phyloP scores from a whole-genome alignment of 2,113 vertebrate species.

The Pluvialis apricaria region DNA sequence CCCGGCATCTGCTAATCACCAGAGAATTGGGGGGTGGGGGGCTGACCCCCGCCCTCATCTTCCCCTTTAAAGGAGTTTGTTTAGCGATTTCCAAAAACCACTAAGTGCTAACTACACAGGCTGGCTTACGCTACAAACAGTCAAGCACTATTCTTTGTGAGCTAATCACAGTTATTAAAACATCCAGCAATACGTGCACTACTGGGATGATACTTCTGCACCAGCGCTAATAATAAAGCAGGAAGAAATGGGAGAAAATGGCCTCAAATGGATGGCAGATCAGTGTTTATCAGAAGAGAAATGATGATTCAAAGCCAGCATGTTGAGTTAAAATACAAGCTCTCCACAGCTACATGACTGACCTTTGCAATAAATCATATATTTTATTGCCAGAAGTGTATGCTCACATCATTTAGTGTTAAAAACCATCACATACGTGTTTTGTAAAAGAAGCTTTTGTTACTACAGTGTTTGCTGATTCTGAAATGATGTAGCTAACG shows the following conservation, averaged over 20 bases:
- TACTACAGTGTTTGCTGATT: slow-evolving; percentile 46
- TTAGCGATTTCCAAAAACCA: neutral
- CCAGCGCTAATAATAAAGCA: slow-evolving; percentile 60
- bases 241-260: slow-evolving; percentile 56
- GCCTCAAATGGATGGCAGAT: slow-evolving; percentile 61
- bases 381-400: slow-evolving; percentile 68
- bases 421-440: slow-evolving; percentile 48
- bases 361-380: slow-evolving; percentile 74
- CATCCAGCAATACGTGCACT: neutral
- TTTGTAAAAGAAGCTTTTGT: slow-evolving; percentile 45
- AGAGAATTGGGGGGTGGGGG: neutral
- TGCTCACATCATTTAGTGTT: slow-evolving; percentile 55
- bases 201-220: slow-evolving; percentile 15
- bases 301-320: slow-evolving; percentile 66
- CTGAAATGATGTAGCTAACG: slow-evolving; percentile 35
- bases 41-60: neutral
- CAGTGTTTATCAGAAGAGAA: slow-evolving; percentile 65
- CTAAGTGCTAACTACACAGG: neutral
- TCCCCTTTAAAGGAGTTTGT: neutral
- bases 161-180: slow-evolving; percentile 51
- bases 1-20: neutral
- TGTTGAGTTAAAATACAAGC: slow-evolving; percentile 69
- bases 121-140: slow-evolving; percentile 14
- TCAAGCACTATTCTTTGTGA: slow-evolving; percentile 23
- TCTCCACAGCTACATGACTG: slow-evolving; percentile 56